Base-by-base conservation (phyloP, 2,113 vertebrate genomes). In the Phalacrocorax brasilianus region DNA sequence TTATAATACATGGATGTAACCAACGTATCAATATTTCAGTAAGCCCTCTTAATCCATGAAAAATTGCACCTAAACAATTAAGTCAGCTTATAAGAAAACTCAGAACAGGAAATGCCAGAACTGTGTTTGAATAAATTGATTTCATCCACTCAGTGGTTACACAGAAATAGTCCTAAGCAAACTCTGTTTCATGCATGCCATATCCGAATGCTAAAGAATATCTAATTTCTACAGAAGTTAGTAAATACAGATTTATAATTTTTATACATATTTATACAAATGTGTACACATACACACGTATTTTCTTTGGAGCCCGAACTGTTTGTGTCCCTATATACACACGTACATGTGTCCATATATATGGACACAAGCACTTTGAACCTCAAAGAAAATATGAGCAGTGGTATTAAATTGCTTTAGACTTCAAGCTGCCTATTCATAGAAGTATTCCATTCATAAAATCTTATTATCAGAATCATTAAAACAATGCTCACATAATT, bases 311-410 rank as follows among this genome's bases (percentile, higher is more conserved):
- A 87, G 44, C 9, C 27, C 58, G 20, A 40, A 59, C 8, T 14
- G 24, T 68, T 49, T 40, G 3, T 30, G 11, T 12, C 14, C 13
- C 55, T 8, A 21, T 2, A 50, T 1, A 33, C 0, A 26, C 2
- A 44, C 3, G n/a, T 9, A 19, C 11, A 42, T 5, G 1, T 3
- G 12, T 33, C 7, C 40, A 35, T 11, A 28, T 10, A 38, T 8
- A 65, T 1, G 1, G 13, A 82, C 24, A 55, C 11, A 85, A 88
- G 58, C 11, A 42, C 11, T 71, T 82, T 2, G 3, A 79, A 71
- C 3, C 24, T 40, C 16, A 77, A 80, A 66, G 13, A 52, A 62
- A 72, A 20, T 35, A 65, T 59, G 8, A 80, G 22, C 17, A 83
- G 11, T 27, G 5, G 12, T 20, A 86, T 20, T 38, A 68, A 45